phyloP scores from a whole-genome alignment of 2,113 vertebrate genomes.

The Leptocoma aspasia region DNA sequence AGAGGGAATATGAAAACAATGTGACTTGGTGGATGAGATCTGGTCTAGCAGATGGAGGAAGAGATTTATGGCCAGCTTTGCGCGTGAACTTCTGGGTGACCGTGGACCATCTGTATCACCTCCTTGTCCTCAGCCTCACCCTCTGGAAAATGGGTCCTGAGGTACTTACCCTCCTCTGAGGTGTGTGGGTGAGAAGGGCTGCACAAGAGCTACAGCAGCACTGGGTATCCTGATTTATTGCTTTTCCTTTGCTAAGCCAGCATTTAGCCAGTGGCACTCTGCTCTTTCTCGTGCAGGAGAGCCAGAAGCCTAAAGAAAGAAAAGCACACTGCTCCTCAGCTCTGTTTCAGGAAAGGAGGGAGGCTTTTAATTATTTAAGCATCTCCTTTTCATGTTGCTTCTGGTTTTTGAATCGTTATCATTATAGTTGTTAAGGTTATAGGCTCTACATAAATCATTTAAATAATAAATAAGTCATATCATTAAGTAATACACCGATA shows the following conservation, averaged over 20 bases:
- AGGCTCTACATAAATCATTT: constrained; percentile 54
- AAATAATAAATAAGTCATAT: constrained; percentile 66
- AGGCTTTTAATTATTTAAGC: constrained; percentile 66
- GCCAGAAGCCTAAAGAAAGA: neutral
- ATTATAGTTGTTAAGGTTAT: constrained; percentile 56
- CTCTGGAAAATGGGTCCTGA: neutral
- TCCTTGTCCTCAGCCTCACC: constrained; percentile 13
- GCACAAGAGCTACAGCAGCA: neutral
- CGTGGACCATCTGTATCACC: neutral
- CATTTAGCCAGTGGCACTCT: constrained; percentile 41
- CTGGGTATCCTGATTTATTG: constrained; percentile 22
- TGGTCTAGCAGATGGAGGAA: neutral
- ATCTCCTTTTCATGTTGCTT: constrained; percentile 63
- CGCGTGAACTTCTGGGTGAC: neutral
- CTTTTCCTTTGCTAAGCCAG: constrained; percentile 35
- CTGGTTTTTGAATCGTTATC: constrained; percentile 56
- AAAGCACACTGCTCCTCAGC: neutral
- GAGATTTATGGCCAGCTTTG: neutral
- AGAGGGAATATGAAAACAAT: neutral
- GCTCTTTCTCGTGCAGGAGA: constrained; percentile 10
- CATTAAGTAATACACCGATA: constrained; percentile 46
- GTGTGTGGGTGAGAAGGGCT: neutral
- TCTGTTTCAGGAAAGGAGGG: constrained; percentile 45
- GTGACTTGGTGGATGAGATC: neutral
- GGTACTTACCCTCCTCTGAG: neutral